Base-by-base conservation (phyloP, 2,113 vertebrate species). In the Pachycephala philippinensis region DNA sequence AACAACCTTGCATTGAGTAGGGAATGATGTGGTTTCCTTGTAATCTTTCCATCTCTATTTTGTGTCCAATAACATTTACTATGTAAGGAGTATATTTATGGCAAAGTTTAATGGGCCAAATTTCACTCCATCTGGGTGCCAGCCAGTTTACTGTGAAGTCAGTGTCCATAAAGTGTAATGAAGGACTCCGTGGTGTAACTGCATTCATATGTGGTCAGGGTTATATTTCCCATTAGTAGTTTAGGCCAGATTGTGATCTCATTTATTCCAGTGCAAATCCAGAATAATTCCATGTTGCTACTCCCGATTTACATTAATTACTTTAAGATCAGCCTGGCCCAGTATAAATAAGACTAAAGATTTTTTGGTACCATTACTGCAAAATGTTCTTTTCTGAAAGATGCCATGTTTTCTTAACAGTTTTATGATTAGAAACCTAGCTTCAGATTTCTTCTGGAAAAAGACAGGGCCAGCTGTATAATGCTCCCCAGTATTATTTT, bases 211-310 rank as follows among this genome's bases (percentile, higher is more conserved):
- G 87, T 63, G 59, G 84, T 59, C 88, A 83, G 59, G 50, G 27
- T 94, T 96, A 85, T 88, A 91, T 74, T 87, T 96, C 90, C 78
- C 71, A 85, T 79, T 74, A 80, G 54, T 74, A 92, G 28, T 63
- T 92, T 77, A 77, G 68, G 89, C 95, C 93, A 96, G 84, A 94
- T 93, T 90, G 35, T 97, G 96, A 96, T 88, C 93, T 97, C 94
- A 97, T 71, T 96, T 95, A 95, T 94, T 96, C 85, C 93, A 95
- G 75, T 86, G 63, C 56, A 95, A 96, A 96, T 94, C 78, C 75
- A 90, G 50, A 94, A 80, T 87, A 90, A 96, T 76, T 95, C 72
- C 74, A 28, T 45, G 78, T 85, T 83, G 23, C 66, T 95, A 70
- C 66, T 95, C 50, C 82, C 85, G 54, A 74, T 93, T 93, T 85